These are phyloP conservation scores for Drosophila punjabiensis DNA, from an alignment of 1,140 invertebrate species.

Conservation along the genomic window DNA sequence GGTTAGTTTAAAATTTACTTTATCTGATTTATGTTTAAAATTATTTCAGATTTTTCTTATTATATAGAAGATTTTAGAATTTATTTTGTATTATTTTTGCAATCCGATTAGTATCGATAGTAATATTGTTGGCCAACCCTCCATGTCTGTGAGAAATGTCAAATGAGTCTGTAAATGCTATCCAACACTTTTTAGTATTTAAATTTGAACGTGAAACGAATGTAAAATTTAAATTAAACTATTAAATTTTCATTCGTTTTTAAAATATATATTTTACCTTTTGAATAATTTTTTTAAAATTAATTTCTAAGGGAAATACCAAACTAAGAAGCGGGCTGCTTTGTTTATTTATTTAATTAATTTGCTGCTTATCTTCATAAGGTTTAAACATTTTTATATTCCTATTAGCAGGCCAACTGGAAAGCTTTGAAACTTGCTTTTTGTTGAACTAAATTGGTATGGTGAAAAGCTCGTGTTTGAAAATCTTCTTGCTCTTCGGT, in stretches of 20 bases:
- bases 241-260: background rate
- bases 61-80: too few species aligned
- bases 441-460: constrained; percentile 23
- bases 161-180: background rate
- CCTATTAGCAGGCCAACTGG: too few species aligned
- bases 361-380: too few species aligned
- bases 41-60: background rate
- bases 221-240: background rate
- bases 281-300: too few species aligned
- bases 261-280: background rate
- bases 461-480: constrained; percentile 53
- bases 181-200: constrained; percentile 5
- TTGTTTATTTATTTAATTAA: too few species aligned
- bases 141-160: background rate
- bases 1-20: background rate
- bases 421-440: too few species aligned
- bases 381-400: too few species aligned
- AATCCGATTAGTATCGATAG: background rate
- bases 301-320: too few species aligned
- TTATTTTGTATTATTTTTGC: background rate
- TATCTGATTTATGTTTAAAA: background rate
- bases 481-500: constrained; percentile 58
- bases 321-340: too few species aligned
- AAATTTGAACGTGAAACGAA: background rate
- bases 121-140: background rate